phyloP scores from a whole-genome alignment of 2,888 invertebrate genomes.

The Drosophila anomelani region DNA sequence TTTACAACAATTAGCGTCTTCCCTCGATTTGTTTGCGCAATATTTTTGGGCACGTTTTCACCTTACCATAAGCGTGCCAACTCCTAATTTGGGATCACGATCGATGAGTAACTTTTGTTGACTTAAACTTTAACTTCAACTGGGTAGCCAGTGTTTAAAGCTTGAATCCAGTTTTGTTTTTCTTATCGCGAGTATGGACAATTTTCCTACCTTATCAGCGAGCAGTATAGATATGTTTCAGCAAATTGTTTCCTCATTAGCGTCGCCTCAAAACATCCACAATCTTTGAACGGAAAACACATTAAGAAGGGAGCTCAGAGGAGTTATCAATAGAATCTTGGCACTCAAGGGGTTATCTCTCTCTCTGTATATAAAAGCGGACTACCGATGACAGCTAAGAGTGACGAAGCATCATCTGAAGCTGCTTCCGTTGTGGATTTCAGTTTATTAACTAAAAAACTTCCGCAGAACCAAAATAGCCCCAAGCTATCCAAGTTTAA shows the following conservation, averaged over 20 bases:
- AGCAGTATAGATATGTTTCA: constrained; percentile 28
- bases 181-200: constrained; percentile 7
- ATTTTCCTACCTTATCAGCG: constrained; percentile 33
- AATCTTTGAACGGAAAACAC: constrained; percentile 20
- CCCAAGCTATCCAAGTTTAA: constrained; percentile 1
- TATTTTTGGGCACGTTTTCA: constrained; percentile 62
- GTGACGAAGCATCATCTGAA: constrained; percentile 9
- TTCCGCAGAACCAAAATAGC: constrained; percentile 24
- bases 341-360: constrained; percentile 30
- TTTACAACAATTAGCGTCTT: constrained; percentile 58
- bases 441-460: constrained; percentile 9
- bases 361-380: neutral
- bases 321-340: constrained; percentile 30
- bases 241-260: constrained; percentile 66
- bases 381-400: constrained; percentile 3
- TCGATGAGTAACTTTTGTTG: constrained; percentile 20
- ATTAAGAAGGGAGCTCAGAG: neutral
- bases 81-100: constrained; percentile 26
- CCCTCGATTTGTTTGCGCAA: constrained; percentile 33
- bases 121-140: neutral
- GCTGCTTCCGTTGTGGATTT: constrained; percentile 31
- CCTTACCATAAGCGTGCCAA: constrained; percentile 60
- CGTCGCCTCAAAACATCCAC: constrained; percentile 37
- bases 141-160: neutral
- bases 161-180: neutral